Percentiles rank a stretch among this genome's conserved stretches.
Conservation (phyloP, 1,140 invertebrate genomes). For the Drosophila sturtevanti region DNA sequence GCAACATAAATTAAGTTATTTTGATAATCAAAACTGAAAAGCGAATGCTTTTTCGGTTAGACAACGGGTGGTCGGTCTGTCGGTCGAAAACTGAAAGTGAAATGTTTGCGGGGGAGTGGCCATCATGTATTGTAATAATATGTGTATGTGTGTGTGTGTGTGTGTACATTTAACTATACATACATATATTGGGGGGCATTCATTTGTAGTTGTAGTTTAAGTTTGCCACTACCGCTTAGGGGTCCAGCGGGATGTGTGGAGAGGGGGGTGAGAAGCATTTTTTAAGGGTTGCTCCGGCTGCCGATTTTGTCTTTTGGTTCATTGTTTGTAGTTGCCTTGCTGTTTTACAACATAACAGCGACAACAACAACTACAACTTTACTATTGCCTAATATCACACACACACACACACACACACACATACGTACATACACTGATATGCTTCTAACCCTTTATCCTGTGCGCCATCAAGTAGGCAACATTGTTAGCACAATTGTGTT, state of each 20-base stretch:
- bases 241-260: background rate
- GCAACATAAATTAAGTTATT: conserved; percentile 76
- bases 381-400: conserved; percentile 8
- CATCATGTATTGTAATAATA: background rate
- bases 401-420: conserved; percentile 17
- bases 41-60: conserved; percentile 64
- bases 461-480: conserved; percentile 46
- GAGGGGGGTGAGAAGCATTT: background rate
- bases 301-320: conserved; percentile 38
- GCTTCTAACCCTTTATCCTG: background rate
- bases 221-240: conserved; percentile 6
- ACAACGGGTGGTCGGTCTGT: conserved; percentile 10
- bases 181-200: conserved; percentile 51
- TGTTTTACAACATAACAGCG: conserved; percentile 35
- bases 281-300: conserved; percentile 58
- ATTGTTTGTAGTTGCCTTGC: conserved; percentile 57
- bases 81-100: conserved; percentile 2
- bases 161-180: conserved; percentile 1
- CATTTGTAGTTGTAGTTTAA: conserved; percentile 64
- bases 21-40: conserved; percentile 79
- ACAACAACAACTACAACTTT: conserved; percentile 19
- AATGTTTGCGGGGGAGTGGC: background rate
- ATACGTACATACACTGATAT: background rate
- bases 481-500: conserved; percentile 80
- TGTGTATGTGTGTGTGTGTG: background rate